phyloP scores from a whole-genome alignment of 2,888 invertebrate species.

The Drosophila aldrichi region DNA sequence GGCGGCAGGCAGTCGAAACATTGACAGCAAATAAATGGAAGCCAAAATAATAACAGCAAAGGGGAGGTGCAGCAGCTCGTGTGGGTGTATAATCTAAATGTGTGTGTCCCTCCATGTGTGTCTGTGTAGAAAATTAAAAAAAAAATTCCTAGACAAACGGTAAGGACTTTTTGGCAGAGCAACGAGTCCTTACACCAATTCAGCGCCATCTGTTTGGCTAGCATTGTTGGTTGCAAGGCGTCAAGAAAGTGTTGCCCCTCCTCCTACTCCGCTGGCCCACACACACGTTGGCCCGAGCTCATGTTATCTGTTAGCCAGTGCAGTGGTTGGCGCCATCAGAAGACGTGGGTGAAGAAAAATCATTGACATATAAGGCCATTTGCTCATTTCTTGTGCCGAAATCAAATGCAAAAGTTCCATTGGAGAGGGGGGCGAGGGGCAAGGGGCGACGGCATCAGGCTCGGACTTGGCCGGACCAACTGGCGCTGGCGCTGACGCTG shows the following conservation, averaged over 20 bases:
- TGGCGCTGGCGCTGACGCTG: slow-evolving; percentile 54
- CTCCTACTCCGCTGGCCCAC: neutral
- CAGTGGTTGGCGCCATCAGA: slow-evolving; percentile 65
- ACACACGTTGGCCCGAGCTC: neutral
- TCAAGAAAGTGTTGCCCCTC: slow-evolving; percentile 31
- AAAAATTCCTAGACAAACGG: slow-evolving; percentile 11
- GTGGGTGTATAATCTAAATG: slow-evolving; percentile 8
- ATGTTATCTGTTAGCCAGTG: slow-evolving; percentile 41
- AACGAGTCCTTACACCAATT: slow-evolving; percentile 20
- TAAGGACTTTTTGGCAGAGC: slow-evolving; percentile 39
- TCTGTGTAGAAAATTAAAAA: slow-evolving; percentile 27
- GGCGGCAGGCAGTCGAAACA: slow-evolving; percentile 65
- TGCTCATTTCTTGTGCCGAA: slow-evolving; percentile 63
- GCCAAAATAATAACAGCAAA: slow-evolving; percentile 83
- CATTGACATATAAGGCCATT: slow-evolving; percentile 79
- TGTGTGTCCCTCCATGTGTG: slow-evolving; percentile 3
- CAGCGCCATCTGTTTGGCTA: slow-evolving; percentile 52
- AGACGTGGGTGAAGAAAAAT: slow-evolving; percentile 63
- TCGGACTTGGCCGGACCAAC: slow-evolving; percentile 72
- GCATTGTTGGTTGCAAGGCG: slow-evolving; percentile 54
- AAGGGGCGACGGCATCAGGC: neutral
- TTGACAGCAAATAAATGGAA: slow-evolving; percentile 83
- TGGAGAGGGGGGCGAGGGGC: neutral
- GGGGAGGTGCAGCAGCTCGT: slow-evolving; percentile 61
- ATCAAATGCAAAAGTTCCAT: slow-evolving; percentile 69